Evolutionary conservation across 2,113 vertebrate species (phyloP).

Genomic region (Nerophis lumbriciformis): DNA sequence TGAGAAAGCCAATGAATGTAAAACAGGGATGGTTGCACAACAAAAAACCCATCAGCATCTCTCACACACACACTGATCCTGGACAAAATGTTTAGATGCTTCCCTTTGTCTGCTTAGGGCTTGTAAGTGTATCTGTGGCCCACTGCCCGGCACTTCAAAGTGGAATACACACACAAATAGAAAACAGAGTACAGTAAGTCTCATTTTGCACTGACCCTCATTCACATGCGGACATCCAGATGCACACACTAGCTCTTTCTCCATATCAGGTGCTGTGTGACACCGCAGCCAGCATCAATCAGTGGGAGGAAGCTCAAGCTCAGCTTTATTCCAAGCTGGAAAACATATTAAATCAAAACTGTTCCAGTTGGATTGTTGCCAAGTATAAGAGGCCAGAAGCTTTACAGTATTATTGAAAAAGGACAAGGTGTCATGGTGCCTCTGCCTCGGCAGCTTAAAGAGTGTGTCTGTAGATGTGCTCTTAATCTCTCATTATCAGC

Average conservation of each 20-base stretch:
- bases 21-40: neutral
- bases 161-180: constrained; percentile 16
- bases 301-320: constrained; percentile 17
- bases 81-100: constrained; percentile 25
- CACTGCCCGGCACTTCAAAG: constrained; percentile 42
- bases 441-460: constrained; percentile 3
- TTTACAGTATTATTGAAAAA: constrained; percentile 5
- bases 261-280: constrained; percentile 25
- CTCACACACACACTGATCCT: neutral
- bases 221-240: constrained; percentile 26
- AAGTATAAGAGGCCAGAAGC: constrained; percentile 11
- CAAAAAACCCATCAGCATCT: neutral
- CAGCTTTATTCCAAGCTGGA: constrained; percentile 4
- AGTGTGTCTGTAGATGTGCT: constrained; percentile 3
- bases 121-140: constrained; percentile 45
- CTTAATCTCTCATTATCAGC: neutral
- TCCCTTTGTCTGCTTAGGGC: constrained; percentile 34
- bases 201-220: constrained; percentile 14
- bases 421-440: constrained; percentile 6
- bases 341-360: constrained; percentile 29
- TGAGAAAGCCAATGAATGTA: neutral
- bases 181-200: constrained; percentile 16
- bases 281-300: constrained; percentile 14
- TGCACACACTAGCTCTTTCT: constrained; percentile 7
- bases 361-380: constrained; percentile 3